Evolutionary conservation across 2,888 invertebrate species (phyloP).

Genomic region (Notocelia uddmanniana): DNA sequence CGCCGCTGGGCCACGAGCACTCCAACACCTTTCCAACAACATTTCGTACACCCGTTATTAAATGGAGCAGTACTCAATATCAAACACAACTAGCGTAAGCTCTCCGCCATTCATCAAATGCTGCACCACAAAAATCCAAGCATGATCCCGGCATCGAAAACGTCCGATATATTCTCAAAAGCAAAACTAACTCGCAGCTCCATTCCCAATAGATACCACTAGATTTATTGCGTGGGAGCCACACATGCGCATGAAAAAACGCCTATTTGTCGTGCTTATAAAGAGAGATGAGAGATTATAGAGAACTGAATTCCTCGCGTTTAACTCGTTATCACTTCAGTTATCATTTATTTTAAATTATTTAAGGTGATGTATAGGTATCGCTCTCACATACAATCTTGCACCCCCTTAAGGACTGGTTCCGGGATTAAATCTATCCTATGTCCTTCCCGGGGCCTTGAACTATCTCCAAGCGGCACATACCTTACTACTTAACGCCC

Average conservation of each 20-base stretch:
- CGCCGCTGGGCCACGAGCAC: too few relatives aligned
- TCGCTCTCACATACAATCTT: too few relatives aligned
- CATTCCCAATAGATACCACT: slow-evolving; percentile 40
- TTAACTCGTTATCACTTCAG: too few relatives aligned
- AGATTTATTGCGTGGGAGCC: slow-evolving; percentile 37
- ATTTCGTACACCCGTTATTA: neutral
- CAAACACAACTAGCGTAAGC: slow-evolving; percentile 1
- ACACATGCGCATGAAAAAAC: slow-evolving; percentile 43
- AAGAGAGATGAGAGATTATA: slow-evolving; percentile 10
- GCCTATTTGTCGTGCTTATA: slow-evolving; percentile 32
- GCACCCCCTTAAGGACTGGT: too few relatives aligned
- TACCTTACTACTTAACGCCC: too few relatives aligned
- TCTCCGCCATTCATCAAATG: slow-evolving; percentile 13
- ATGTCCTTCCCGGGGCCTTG: too few relatives aligned
- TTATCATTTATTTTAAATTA: too few relatives aligned
- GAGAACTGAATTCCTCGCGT: too few relatives aligned
- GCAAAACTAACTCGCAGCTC: slow-evolving; percentile 41
- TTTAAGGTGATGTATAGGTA: too few relatives aligned
- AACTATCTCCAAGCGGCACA: too few relatives aligned
- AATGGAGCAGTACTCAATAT: slow-evolving; percentile 6
- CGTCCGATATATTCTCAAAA: slow-evolving; percentile 34
- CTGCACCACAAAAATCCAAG: slow-evolving; percentile 15
- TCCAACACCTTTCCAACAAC: slow-evolving; percentile 6
- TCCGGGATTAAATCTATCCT: too few relatives aligned
- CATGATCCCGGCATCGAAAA: slow-evolving; percentile 17